phyloP scores from a whole-genome alignment of 2,113 vertebrate species.

The Piaya cayana region DNA sequence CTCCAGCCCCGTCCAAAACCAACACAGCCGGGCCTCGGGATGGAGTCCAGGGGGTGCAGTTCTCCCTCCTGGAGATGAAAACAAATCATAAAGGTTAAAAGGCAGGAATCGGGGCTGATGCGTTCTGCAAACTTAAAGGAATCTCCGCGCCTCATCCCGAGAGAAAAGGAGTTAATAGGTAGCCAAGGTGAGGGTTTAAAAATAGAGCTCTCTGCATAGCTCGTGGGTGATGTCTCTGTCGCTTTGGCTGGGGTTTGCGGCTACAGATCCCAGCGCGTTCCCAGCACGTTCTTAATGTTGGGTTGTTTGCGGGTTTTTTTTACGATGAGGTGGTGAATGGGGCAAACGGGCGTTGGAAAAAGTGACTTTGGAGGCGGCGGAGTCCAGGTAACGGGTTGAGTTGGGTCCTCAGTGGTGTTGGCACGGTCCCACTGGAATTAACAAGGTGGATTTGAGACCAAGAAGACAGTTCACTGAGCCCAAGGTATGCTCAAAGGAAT shows the following conservation, averaged over 20 bases:
- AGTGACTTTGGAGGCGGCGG: neutral
- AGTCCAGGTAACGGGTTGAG: neutral
- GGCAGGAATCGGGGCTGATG: neutral
- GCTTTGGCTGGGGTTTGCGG: neutral
- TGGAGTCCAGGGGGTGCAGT: conserved; percentile 38
- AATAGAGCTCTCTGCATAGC: conserved; percentile 58
- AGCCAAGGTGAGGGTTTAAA: conserved; percentile 52
- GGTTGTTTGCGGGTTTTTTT: neutral
- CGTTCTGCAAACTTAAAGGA: conserved; percentile 22
- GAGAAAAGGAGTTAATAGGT: conserved; percentile 56
- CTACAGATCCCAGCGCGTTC: neutral
- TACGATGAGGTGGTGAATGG: neutral
- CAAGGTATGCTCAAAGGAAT: neutral
- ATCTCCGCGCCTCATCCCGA: conserved; percentile 15
- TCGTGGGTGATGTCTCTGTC: conserved; percentile 56
- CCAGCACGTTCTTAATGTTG: conserved; percentile 6
- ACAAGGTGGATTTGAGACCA: neutral
- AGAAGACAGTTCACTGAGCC: neutral
- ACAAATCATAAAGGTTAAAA: conserved; percentile 70
- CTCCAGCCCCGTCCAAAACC: conserved; percentile 62
- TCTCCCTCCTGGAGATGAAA: conserved; percentile 65
- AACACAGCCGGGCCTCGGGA: conserved; percentile 55
- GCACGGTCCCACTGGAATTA: neutral
- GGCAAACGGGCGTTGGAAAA: conserved; percentile 2
- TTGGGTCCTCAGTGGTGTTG: fast-evolving